A percentile compares a stretch with the other conserved stretches of the same genome.
phyloP scores from a whole-genome alignment of 2,113 vertebrate species.

The Vicugna pacos region DNA sequence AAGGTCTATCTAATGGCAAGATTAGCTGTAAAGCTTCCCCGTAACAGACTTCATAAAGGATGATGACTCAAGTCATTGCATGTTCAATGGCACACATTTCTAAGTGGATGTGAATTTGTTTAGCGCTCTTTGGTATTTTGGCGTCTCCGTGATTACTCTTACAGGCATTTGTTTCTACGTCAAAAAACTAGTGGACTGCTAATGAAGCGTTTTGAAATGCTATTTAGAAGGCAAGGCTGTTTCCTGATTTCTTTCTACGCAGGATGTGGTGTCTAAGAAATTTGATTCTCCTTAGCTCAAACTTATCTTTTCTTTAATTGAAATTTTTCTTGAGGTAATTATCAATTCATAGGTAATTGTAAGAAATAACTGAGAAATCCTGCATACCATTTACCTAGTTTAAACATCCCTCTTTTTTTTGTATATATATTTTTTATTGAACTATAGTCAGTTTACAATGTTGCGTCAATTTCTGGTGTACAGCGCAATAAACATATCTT shows the following conservation, averaged over 20 bases:
- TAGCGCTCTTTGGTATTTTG: neutral
- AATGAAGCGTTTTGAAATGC: neutral
- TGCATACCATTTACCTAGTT: neutral
- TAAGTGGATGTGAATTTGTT: neutral
- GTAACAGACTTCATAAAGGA: neutral
- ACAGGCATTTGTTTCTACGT: neutral
- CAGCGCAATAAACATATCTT: neutral
- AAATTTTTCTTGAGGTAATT: neutral
- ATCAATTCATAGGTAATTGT: neutral
- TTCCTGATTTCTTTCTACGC: constrained; percentile 44
- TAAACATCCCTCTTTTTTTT: neutral
- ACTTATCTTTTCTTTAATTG: constrained; percentile 14
- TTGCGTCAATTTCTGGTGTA: too few relatives aligned
- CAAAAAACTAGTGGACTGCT: constrained; percentile 12
- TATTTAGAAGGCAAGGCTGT: neutral
- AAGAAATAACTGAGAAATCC: neutral
- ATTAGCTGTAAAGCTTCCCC: neutral
- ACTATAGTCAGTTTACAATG: too few relatives aligned
- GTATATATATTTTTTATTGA: too few relatives aligned
- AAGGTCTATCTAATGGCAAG: neutral
- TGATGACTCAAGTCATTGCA: neutral
- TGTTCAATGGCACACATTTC: neutral
- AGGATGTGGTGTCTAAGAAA: constrained; percentile 34
- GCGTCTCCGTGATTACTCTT: neutral
- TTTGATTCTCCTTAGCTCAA: constrained; percentile 34